Evolutionary conservation across 2,113 vertebrate genomes (phyloP).

Genomic region (Cephalopholis sonnerati): DNA sequence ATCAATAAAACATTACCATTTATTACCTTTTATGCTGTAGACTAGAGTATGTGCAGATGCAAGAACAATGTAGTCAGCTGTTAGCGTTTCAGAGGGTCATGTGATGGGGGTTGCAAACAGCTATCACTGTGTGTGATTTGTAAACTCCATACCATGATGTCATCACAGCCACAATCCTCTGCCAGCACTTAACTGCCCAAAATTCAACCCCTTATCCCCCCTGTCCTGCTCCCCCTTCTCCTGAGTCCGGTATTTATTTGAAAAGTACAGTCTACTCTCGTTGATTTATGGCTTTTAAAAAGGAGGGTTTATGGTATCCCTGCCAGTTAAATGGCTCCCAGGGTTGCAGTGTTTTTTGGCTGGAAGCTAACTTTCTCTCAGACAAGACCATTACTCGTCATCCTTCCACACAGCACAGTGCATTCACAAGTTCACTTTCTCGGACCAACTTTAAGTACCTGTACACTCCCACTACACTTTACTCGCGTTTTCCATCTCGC

Average conservation of each 20-base stretch:
- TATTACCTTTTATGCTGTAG: neutral
- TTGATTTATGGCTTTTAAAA: slow-evolving; percentile 78
- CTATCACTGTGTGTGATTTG: slow-evolving; percentile 14
- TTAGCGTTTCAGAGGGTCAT: neutral
- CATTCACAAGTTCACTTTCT: slow-evolving; percentile 50
- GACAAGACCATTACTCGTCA: slow-evolving; percentile 70
- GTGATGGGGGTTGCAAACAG: neutral
- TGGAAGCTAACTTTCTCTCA: slow-evolving; percentile 56
- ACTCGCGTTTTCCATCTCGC: slow-evolving; percentile 38
- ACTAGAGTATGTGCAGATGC: neutral
- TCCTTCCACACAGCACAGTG: slow-evolving; percentile 53
- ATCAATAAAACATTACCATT: too few species aligned
- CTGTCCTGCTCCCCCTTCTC: slow-evolving; percentile 24
- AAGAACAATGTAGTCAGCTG: too few species aligned
- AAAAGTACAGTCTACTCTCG: slow-evolving; percentile 71
- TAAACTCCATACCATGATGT: slow-evolving; percentile 44
- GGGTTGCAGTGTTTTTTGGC: slow-evolving; percentile 60
- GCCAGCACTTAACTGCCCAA: slow-evolving; percentile 42
- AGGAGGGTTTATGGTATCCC: slow-evolving; percentile 68
- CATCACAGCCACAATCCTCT: slow-evolving; percentile 39
- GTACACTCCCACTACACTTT: slow-evolving; percentile 25
- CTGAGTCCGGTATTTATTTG: slow-evolving; percentile 75
- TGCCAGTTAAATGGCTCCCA: slow-evolving; percentile 73
- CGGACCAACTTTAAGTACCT: slow-evolving; percentile 41
- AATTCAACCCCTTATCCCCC: slow-evolving; percentile 45